Base-by-base conservation (phyloP, 2,888 invertebrate genomes). In the Zygogramma bicolorata region DNA sequence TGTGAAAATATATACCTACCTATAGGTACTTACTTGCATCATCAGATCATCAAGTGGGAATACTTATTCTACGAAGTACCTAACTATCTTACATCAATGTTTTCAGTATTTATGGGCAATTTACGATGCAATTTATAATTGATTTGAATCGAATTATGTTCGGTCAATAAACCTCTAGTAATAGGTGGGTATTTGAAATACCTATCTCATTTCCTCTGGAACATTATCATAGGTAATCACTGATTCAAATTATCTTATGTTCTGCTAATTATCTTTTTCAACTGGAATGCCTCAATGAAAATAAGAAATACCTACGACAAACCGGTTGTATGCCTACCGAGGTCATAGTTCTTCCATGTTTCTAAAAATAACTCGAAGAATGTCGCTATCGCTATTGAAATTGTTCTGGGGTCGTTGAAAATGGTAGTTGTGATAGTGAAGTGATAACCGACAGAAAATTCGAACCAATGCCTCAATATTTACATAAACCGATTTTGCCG, bases 331-430 rank as follows among this genome's bases (percentile, higher is more conserved):
- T 72, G n/a, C 29, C 68, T 20, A 49, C 63, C 62, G 67, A 84
- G 84, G 84, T 84, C 82, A 81, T 81, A 83, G 83, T 83, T 83
- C 83, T 83, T 83, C 76, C 77, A 77, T 77, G 75, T 70, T 73
- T 81, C 84, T 83, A 83, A 82, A 84, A 82, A 83, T 84, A 84
- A 75, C 81, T 65, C 27, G 49, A 42, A 49, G 66, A 66, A 34
- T 38, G 58, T 53, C 20, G 40, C 66, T 66, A 63, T 62, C 31
- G 71, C 74, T 62, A 65, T 59, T 63, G 67, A 70, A 65, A 74
- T 58, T 69, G 60, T 57, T 63, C 27, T 15, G 60, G 38, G 60
- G 25, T 22, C 34, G 46, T 63, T 63, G 63, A 63, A 63, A 63
- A 63, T 63, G 63, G 63, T 63, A 38, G 58, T 58, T 22, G 53